Percentiles rank a stretch among this genome's conserved stretches.
Conservation (phyloP, 2,113 vertebrate genomes). For the Mixornis gularis region DNA sequence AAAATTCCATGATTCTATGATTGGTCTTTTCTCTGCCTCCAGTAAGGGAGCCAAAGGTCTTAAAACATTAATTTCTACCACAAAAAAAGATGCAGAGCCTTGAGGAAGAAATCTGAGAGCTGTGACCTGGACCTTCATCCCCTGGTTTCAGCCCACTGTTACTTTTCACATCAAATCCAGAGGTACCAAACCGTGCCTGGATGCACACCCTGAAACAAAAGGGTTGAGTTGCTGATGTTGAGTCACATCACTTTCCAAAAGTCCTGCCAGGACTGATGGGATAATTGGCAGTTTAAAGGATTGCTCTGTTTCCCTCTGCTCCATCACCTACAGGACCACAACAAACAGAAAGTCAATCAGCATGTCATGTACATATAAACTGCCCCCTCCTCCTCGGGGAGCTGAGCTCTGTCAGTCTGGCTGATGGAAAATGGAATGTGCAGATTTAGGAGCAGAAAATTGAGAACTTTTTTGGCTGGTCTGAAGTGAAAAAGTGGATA, state of each 20-base stretch:
- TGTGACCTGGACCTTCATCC: not conserved
- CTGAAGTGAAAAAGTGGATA: not conserved
- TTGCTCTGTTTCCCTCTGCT: not conserved
- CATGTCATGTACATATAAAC: not conserved
- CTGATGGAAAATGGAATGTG: not conserved
- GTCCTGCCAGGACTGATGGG: not conserved
- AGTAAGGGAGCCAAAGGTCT: not conserved
- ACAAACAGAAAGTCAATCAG: not conserved
- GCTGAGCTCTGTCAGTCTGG: not conserved
- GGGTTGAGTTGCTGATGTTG: not conserved
- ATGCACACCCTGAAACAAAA: not conserved
- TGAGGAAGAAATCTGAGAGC: not conserved
- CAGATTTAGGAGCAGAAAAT: not conserved
- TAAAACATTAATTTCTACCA: not conserved
- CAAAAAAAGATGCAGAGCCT: not conserved
- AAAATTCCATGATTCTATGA: not conserved
- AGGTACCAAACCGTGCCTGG: not conserved
- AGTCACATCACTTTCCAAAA: not conserved
- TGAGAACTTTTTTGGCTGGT: not conserved
- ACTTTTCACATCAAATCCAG: not conserved
- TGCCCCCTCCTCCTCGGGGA: not conserved
- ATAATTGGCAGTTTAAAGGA: not conserved
- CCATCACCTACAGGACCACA: not conserved
- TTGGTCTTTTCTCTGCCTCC: not conserved
- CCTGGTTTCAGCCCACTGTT: not conserved